These are phyloP conservation scores for Clunio marinus DNA, from an alignment of 2,888 invertebrate species.

Conservation along the genomic window DNA sequence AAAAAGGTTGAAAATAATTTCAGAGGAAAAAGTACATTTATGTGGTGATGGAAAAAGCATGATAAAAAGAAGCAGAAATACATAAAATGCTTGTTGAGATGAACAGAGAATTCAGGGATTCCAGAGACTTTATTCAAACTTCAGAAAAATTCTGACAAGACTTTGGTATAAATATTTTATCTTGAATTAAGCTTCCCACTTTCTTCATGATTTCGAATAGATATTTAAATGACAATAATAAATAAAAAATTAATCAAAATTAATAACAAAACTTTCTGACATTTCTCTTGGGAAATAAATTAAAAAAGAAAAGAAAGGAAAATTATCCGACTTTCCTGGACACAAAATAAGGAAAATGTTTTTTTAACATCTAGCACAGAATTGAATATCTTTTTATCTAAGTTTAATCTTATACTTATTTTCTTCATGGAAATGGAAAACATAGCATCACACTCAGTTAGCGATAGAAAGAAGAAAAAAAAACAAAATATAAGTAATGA, in stretches of 20 bases:
- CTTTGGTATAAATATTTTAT: no score
- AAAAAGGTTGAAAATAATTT: background rate
- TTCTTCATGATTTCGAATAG: no score
- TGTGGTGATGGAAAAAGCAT: slow-evolving; percentile 14
- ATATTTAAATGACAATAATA: no score
- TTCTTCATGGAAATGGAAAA: background rate
- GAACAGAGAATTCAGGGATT: background rate
- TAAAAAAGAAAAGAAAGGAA: background rate
- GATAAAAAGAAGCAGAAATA: slow-evolving; percentile 15
- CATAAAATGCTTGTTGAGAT: background rate
- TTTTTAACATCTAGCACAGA: no score
- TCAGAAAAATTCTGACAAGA: no score
- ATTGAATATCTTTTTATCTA: background rate
- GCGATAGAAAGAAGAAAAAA: background rate
- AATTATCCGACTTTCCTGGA: background rate
- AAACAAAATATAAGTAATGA: slow-evolving; percentile 34
- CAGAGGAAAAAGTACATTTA: slow-evolving; percentile 12
- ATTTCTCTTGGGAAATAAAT: no score
- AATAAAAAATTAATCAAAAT: no score
- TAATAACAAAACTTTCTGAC: no score
- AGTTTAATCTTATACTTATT: background rate
- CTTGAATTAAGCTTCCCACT: no score
- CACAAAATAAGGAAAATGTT: no score
- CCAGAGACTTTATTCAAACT: no score
- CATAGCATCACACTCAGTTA: background rate